phyloP scores from a whole-genome alignment of 1,140 invertebrate species.

The Aricia agestis region DNA sequence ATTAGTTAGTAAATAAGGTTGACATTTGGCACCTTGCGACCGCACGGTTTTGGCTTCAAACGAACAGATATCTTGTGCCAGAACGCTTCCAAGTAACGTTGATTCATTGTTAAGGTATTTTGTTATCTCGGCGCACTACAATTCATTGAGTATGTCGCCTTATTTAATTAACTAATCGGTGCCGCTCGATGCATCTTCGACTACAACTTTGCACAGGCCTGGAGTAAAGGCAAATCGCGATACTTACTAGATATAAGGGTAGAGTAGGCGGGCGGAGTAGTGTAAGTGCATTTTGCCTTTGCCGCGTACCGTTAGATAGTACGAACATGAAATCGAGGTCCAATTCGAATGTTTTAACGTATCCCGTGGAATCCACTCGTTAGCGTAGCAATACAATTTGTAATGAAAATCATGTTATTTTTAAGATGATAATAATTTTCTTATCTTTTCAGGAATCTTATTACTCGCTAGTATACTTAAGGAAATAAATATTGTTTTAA shows the following conservation, averaged over 20 bases:
- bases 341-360: conserved; percentile 67
- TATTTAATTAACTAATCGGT: background rate
- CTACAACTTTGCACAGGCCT: conserved; percentile 12
- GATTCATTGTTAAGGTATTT: background rate
- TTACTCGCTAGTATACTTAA: conserved; percentile 72
- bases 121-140: background rate
- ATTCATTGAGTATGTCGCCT: background rate
- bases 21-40: background rate
- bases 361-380: conserved; percentile 48
- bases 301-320: conserved; percentile 54
- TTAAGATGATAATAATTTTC: conserved; percentile 65
- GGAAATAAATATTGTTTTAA: conserved; percentile 67
- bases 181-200: conserved; percentile 1
- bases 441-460: conserved; percentile 67
- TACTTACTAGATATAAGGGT: conserved; percentile 14
- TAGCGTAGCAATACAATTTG: conserved; percentile 56
- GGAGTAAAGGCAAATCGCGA: conserved; percentile 14
- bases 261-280: conserved; percentile 26
- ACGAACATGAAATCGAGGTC: conserved; percentile 71
- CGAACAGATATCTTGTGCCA: background rate
- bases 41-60: background rate
- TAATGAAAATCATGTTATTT: conserved; percentile 73
- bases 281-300: conserved; percentile 37
- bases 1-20: background rate
- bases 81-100: background rate